Base-by-base conservation (phyloP, 2,888 invertebrate species). In the Lordiphosa fenestrarum region DNA sequence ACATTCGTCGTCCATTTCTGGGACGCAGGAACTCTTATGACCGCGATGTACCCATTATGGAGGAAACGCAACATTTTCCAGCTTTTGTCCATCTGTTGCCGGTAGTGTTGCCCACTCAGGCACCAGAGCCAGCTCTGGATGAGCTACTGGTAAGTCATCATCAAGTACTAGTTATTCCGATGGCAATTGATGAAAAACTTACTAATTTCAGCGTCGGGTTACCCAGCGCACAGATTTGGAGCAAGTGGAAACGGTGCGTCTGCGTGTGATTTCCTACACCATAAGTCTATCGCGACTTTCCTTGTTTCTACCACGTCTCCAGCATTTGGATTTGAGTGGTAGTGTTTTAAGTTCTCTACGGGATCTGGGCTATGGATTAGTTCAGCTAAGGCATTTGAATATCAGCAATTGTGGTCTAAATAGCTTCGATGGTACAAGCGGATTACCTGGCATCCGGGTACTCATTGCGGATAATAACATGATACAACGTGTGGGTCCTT, bases 351-450 rank as follows among this genome's bases (percentile, higher is more conserved):
- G 91, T 4, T 93, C 94, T 0, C 85, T 94, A 42, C 90, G 94
- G 53, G 94, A 94, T 78, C 90, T 94, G 15, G 94, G 94, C 15
- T 93, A 92, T 66, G 92, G 92, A 21, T 89, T 94, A 61, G 90
- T 90, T 48, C 91, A 92, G 44, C 66, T 90, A 13, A 85, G 81
- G 66, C 85, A 87, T 42, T 84, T 92, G 48, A 90, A 90, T 74
- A 92, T 94, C 5, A 92, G 92, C 72, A 91, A 92, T 40, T 94
- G 94, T 80, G 92, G 93, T 0, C 86, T 94, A 50, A 91, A 90
- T 15, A 92, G 92, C 65, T 89, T 94, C 64, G 94, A 94, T 74
- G 94, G 94, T 6, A 91, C 93, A 5, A 92, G 92, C 89, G 93
- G 93, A 0, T 85, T 94, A 57, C 91, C 92, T 3, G 90, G 90